Conservation (phyloP, 2,888 invertebrate species). For the Himalopsyche anomala region DNA sequence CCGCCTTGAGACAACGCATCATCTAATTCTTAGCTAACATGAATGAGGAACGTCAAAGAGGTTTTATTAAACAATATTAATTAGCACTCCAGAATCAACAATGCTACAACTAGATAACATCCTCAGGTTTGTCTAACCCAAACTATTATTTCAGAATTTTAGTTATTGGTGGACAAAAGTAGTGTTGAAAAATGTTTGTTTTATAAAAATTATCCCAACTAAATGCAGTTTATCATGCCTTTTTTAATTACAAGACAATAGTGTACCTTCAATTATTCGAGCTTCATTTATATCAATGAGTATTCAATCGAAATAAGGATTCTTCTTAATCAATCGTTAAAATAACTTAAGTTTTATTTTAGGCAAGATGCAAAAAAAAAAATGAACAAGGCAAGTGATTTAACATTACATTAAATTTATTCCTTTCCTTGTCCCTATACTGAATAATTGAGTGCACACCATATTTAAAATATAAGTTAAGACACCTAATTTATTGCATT, state of each 20-base stretch:
- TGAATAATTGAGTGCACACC: no score
- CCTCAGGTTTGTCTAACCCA: slow-evolving; percentile 6
- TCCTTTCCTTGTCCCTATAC: no score
- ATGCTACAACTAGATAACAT: slow-evolving; percentile 40
- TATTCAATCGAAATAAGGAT: no score
- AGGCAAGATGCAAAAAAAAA: no score
- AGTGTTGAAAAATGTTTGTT: not conserved
- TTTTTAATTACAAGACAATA: not conserved
- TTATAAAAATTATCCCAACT: slow-evolving; percentile 18
- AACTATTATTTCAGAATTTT: not conserved
- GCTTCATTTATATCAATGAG: no score
- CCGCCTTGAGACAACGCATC: not conserved
- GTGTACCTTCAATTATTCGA: no score
- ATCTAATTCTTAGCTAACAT: not conserved
- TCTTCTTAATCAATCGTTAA: no score
- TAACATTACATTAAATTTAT: no score
- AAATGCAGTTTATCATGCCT: not conserved
- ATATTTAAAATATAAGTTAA: no score
- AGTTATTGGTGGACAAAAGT: not conserved
- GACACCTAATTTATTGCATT: no score
- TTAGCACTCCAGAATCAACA: slow-evolving; percentile 9
- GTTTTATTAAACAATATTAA: slow-evolving; percentile 10
- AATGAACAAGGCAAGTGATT: no score
- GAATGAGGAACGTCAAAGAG: slow-evolving; percentile 28
- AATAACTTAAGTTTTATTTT: no score